phyloP scores from a whole-genome alignment of 2,888 invertebrate genomes.

The Chymomyza fuscimana region DNA sequence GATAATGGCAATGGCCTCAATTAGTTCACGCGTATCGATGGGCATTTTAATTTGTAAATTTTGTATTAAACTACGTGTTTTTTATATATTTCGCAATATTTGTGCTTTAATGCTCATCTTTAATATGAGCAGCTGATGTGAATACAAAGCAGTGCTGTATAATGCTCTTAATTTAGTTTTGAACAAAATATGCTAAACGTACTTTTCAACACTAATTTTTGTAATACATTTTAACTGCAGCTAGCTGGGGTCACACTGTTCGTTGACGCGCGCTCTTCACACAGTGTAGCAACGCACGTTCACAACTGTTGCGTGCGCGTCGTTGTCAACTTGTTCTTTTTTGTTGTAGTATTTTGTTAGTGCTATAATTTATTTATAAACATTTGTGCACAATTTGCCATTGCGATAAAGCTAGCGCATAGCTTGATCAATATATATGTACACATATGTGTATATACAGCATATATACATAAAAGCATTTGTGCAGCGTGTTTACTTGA shows the following conservation, averaged over 20 bases:
- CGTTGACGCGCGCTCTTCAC: not conserved
- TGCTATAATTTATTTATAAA: not conserved
- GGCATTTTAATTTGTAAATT: constrained; percentile 65
- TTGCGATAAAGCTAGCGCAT: not conserved
- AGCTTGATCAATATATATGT: too few species aligned
- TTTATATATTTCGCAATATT: not conserved
- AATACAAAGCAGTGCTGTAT: not conserved
- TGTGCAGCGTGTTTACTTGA: not conserved
- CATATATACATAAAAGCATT: not conserved
- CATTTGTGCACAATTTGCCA: not conserved
- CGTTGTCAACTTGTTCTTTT: not conserved
- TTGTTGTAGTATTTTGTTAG: not conserved
- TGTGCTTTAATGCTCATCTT: not conserved
- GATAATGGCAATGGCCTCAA: constrained; percentile 76
- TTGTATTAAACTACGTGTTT: not conserved
- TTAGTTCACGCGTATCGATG: constrained; percentile 75
- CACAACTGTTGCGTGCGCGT: constrained; percentile 2
- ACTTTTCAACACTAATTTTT: not conserved
- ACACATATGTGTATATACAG: not conserved
- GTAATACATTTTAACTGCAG: not conserved
- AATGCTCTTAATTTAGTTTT: too few species aligned
- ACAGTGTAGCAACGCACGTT: not conserved
- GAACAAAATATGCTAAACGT: too few species aligned
- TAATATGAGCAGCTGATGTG: not conserved
- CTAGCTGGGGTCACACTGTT: not conserved